These are phyloP conservation scores for Thymelicus acteon DNA, from an alignment of 2,888 invertebrate genomes.

Conservation along the genomic window DNA sequence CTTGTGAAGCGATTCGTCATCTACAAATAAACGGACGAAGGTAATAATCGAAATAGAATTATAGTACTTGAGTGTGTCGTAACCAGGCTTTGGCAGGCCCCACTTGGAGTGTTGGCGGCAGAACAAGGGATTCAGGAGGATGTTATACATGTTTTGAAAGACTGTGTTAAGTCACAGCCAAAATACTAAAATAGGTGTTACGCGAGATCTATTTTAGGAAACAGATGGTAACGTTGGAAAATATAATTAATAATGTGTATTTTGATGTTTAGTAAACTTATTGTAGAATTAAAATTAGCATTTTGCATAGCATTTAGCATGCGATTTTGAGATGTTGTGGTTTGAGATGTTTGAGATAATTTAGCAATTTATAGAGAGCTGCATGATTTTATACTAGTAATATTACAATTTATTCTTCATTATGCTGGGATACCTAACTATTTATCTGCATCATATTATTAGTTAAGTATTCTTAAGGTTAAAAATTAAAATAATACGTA, in stretches of 20 bases:
- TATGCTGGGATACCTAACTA: too few species aligned
- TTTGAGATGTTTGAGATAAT: too few species aligned
- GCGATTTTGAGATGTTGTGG: too few species aligned
- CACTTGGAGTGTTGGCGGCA: conserved; percentile 60
- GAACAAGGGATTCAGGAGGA: conserved; percentile 62
- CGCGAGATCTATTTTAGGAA: conserved; percentile 20
- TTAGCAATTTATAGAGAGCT: too few species aligned
- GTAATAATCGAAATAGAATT: conserved; percentile 84
- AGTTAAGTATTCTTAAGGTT: too few species aligned
- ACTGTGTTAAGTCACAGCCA: conserved; percentile 38
- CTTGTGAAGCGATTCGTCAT: conserved; percentile 77
- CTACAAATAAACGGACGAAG: conserved; percentile 81
- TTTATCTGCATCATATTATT: too few species aligned
- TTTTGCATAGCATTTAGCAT: too few species aligned
- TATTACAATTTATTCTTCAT: too few species aligned
- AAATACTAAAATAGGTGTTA: conserved; percentile 38
- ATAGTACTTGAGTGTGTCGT: conserved; percentile 75
- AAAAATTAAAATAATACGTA: too few species aligned
- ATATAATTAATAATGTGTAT: background rate
- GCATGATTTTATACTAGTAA: too few species aligned
- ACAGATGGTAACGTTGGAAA: conserved; percentile 1
- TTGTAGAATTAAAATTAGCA: too few species aligned
- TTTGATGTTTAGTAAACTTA: too few species aligned
- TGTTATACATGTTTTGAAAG: conserved; percentile 47
- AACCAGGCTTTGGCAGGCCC: conserved; percentile 74